These are phyloP conservation scores for Papilio aristodemus DNA, from an alignment of 1,140 invertebrate species.

Conservation along the genomic window DNA sequence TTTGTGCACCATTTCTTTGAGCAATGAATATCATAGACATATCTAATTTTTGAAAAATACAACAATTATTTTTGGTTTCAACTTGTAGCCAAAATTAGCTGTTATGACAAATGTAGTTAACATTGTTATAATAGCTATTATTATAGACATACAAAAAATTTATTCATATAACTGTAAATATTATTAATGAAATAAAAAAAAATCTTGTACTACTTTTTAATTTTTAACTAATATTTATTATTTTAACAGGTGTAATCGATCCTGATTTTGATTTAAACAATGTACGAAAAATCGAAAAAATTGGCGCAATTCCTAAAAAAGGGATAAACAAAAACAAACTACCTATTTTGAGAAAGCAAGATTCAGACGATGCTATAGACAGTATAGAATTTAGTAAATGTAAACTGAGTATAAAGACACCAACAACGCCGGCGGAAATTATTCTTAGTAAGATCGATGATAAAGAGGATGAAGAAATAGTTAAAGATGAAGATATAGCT, in stretches of 20 bases:
- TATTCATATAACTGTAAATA: too few species aligned
- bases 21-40: too few species aligned
- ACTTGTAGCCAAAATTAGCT: too few species aligned
- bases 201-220: too few species aligned
- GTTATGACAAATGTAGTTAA: too few species aligned
- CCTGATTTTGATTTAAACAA: slow-evolving; percentile 32
- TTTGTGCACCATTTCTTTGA: too few species aligned
- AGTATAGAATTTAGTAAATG: slow-evolving; percentile 64
- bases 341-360: slow-evolving; percentile 48
- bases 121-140: too few species aligned
- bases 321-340: slow-evolving; percentile 47
- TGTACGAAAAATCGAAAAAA: slow-evolving; percentile 53
- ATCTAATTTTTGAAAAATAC: too few species aligned
- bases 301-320: slow-evolving; percentile 52
- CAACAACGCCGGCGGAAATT: slow-evolving; percentile 40
- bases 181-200: too few species aligned
- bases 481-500: slow-evolving; percentile 35
- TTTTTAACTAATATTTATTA: too few species aligned
- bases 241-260: slow-evolving; percentile 1
- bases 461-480: slow-evolving; percentile 34
- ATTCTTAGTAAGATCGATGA: slow-evolving; percentile 34
- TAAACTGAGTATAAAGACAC: slow-evolving; percentile 62
- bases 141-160: too few species aligned
- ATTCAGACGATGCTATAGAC: slow-evolving; percentile 61
- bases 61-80: too few species aligned